Evolutionary conservation across 2,797 vertebrate species (phyloP), one percentile per base, ranked within the genome.

Genomic region (Propithecus deckenii): DNA sequence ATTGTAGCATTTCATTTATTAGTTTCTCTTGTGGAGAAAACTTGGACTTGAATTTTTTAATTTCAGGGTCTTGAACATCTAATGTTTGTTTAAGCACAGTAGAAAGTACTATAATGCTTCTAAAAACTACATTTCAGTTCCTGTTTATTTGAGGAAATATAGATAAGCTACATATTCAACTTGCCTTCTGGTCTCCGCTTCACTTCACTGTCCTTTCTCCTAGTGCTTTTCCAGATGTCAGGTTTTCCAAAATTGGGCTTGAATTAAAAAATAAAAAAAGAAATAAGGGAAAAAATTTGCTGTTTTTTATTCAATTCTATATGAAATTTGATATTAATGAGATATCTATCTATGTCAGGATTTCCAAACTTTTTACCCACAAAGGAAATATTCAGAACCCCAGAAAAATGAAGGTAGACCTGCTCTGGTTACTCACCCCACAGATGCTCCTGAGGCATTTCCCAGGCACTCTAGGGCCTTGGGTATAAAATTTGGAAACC

Each of bases 171-270:
- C 6, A 46, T 8, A 14, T 67, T 89, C 38, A 32, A 0, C 67
- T 69, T 92, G 55, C 23, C 32, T 48, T 86, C 46, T 23, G 30
- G 13, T 81, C 75, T 35, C 22, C 7, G 38, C 48, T 52, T 61
- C n/a, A 9, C 23, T 91, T 67, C n/a, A 9, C 28, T 89, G 0
- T 75, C 46, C 28, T 59, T 4, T 38, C 28, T 90, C 5, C 22
- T 35, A n/a, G 8, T 43, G 41, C 32, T 87, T 30, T 81, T 89
- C 48, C 55, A 80, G 32, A 43, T 90, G 43, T 41, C 43, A n/a
- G n/a, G 50, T 74, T 63, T 97, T 92, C 74, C 69, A 46, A 94
- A 92, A 89, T 41, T 94, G 35, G 4, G 61, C 23, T 81, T 91
- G 55, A 94, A 78, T 72, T 89, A 67, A 86, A 94, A 95, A 69